Base-by-base conservation (phyloP, 2,888 invertebrate genomes). In the Crepidodera aurea region DNA sequence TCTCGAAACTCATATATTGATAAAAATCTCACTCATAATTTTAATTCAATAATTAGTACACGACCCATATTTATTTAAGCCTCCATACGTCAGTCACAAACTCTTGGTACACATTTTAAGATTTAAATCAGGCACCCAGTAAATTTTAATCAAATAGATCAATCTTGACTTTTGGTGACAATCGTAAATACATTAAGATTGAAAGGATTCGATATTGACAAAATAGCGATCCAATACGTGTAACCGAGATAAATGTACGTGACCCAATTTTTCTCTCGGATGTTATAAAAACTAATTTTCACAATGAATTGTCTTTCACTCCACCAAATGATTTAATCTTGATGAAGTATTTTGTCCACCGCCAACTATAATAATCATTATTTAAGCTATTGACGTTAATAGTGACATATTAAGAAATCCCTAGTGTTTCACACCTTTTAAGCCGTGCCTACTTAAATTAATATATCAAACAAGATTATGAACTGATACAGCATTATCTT, bases 391-490 rank as follows among this genome's bases (percentile, higher is more conserved):
- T 13, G 37, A 37, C 37, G 7, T 37, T 37, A 37, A 37, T 37
- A 37, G 37, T 37, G 37, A 37, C 37, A 37, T 37, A 37, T 13
- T 37, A 37, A 37, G 34, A 37, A 37, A 13, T 15, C 32, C 32
- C 32, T 15, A 19, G 32, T 22, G 19, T 34, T 34, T 51, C 34
- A 37, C 51, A 37, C 51, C 18, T 51, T 8, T 34, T 12, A 37
- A 51, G 37, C n/a, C 7, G 18, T 51, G 16, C 16, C 16, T 32
- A 12, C 19, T 18, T 32, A 29, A 37, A 37, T 37, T 37, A 34
- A 51, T 51, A 32, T 51, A 32, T 16, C 18, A 32, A 16, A 29
- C 12, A 51, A 19, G 51, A 19, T 51, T 51, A 19, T 51, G 22
- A 42, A 54, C 54, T 53, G 13, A 27, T 29, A 22, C 40, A 12